Conservation (phyloP, 2,888 invertebrate species). For the Panzeria rudis region DNA sequence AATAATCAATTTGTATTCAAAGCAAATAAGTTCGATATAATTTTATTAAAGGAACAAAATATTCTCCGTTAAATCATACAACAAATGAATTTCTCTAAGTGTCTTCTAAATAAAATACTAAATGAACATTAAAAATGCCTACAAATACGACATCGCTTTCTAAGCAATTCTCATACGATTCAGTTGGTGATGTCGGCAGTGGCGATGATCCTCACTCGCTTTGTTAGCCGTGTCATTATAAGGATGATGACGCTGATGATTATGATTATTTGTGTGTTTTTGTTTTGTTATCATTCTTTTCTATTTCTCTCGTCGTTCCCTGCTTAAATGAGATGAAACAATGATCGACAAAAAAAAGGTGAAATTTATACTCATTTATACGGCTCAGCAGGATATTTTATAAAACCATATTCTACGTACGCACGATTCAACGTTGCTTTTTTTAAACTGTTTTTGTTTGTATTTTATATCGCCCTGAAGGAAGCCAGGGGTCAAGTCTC, state of each 20-base stretch:
- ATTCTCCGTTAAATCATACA: not conserved
- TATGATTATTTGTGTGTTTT: slow-evolving; percentile 59
- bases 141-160: slow-evolving; percentile 54
- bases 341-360: slow-evolving; percentile 55
- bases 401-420: slow-evolving; percentile 56
- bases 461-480: slow-evolving; percentile 49
- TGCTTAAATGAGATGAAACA: slow-evolving; percentile 27
- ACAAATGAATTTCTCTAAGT: slow-evolving; percentile 19
- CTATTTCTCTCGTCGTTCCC: slow-evolving; percentile 23
- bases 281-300: slow-evolving; percentile 60
- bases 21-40: no score
- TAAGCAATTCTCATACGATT: not conserved
- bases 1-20: no score
- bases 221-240: slow-evolving; percentile 63
- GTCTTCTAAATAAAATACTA: not conserved
- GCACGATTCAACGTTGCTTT: slow-evolving; percentile 57
- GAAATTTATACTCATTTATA: slow-evolving; percentile 65
- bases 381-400: slow-evolving; percentile 68
- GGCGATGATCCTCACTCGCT: slow-evolving; percentile 38
- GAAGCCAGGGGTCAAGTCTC: no score
- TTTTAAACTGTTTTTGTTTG: slow-evolving; percentile 23
- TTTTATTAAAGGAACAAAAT: no score
- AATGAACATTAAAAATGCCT: slow-evolving; percentile 54
- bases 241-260: slow-evolving; percentile 62
- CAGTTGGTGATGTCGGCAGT: slow-evolving; percentile 28